Base-by-base conservation (phyloP, 1,140 invertebrate species). In the Trichonephila clavipes region DNA sequence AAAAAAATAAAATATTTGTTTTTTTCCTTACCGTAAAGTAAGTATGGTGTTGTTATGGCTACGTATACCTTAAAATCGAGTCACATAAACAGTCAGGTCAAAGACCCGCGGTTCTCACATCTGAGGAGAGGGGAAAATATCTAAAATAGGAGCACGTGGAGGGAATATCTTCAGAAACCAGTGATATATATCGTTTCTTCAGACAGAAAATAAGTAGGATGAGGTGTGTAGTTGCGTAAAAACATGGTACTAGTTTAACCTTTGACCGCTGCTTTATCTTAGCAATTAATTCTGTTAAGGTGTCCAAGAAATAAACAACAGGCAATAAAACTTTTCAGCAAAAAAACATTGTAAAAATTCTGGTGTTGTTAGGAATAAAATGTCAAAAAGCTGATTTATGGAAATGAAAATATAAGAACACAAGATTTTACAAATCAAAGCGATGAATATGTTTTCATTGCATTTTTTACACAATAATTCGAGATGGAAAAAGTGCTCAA, bases 11-110 rank as follows among this genome's bases (percentile, higher is more conserved):
- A 62, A 16, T 51, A 51, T 51, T 12, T 51, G 10, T 10, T 51
- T 51, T 51, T 51, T 51, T 1, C 51, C 10, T 51, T 51, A 5
- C 51, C 51, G 51, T 51, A 10, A 51, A 10, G 44, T 51, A 51
- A 6, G 8, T 51, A 12, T 51, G 0, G 72, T 40, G 72, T 40
- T 34, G 72, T 18, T 77, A 7, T 77, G 18, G 14, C 28, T 77
- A 28, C 72, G 34, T 28, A 16, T 40, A 77, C 72, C 72, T 77
- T 77, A 77, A 28, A 59, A 34, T 2, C 7, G 51, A 83, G 82
- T 24, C n/a, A n/a, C 21, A 40, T 88, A 88, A 88, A 64, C 86
- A 88, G 28, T 21, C 86, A n/a, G 86, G 86, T 88, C 86, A 88
- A 64, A 64, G 86, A 88, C 86, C 86, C 18, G 24, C 34, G 2